Evolutionary conservation across 2,113 vertebrate species (phyloP).

Genomic region (Cheilinus undulatus): DNA sequence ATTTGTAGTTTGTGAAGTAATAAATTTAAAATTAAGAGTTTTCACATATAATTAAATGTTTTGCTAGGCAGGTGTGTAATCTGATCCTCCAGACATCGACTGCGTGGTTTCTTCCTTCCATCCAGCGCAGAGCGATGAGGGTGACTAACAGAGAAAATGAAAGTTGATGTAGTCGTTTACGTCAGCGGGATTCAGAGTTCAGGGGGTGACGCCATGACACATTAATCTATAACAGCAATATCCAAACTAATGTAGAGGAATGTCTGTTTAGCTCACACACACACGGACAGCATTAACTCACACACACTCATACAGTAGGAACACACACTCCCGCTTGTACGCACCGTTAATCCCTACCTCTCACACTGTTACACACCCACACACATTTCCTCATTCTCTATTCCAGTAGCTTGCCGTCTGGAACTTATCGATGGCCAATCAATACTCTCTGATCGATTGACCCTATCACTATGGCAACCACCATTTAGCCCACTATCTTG

Average conservation of each 20-base stretch:
- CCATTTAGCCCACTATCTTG: slow-evolving; percentile 76
- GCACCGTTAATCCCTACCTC: slow-evolving; percentile 9
- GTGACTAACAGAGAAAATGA: background rate
- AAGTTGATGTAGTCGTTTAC: slow-evolving; percentile 3
- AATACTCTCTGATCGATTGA: slow-evolving; percentile 77
- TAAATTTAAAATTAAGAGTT: background rate
- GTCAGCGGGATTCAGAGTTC: slow-evolving; percentile 25
- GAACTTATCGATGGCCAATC: slow-evolving; percentile 76
- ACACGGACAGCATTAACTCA: slow-evolving; percentile 3
- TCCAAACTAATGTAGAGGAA: slow-evolving; percentile 1
- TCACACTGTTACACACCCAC: background rate
- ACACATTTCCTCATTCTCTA: slow-evolving; percentile 60
- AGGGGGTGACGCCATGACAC: slow-evolving; percentile 38
- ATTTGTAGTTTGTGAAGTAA: background rate
- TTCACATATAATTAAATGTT: background rate
- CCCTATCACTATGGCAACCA: slow-evolving; percentile 78
- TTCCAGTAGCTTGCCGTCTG: slow-evolving; percentile 67
- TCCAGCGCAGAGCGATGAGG: background rate
- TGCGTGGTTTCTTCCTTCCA: slow-evolving; percentile 7
- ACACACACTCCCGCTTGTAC: background rate
- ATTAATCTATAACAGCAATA: slow-evolving; percentile 29
- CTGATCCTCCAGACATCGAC: background rate
- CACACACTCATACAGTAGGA: background rate
- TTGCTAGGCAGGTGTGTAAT: background rate
- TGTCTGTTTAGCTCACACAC: slow-evolving; percentile 11